Percentiles rank a stretch among this genome's conserved stretches.
phyloP scores from a whole-genome alignment of 2,113 vertebrate species.

The Calyptommatus sinebrachiatus region DNA sequence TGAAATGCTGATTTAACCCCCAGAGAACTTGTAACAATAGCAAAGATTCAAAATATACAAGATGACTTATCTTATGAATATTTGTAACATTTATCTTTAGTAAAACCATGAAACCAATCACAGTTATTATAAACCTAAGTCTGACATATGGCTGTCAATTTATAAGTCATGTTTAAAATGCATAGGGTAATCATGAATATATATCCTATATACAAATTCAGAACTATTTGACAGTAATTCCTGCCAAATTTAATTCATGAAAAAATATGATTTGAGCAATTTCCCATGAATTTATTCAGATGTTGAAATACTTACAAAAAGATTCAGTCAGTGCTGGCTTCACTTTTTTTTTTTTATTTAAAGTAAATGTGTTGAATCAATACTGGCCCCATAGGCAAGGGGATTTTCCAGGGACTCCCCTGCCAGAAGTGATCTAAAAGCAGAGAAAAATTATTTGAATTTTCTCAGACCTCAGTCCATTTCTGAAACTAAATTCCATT shows the following conservation, averaged over 20 bases:
- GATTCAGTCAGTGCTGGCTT: too few species aligned
- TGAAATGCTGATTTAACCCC: conserved; percentile 12
- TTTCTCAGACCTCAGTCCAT: too few species aligned
- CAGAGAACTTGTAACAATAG: conserved; percentile 11
- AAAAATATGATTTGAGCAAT: background rate
- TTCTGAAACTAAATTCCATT: too few species aligned
- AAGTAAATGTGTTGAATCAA: too few species aligned
- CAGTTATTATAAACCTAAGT: background rate
- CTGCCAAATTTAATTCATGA: background rate
- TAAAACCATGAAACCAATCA: background rate
- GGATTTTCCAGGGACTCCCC: too few species aligned
- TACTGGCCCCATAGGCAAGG: too few species aligned
- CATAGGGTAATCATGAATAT: background rate
- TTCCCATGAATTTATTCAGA: background rate
- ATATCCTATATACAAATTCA: background rate
- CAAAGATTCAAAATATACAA: conserved; percentile 21
- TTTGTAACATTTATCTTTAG: background rate
- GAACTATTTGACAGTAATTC: background rate
- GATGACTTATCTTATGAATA: background rate
- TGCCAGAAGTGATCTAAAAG: too few species aligned
- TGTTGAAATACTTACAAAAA: background rate
- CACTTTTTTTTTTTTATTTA: too few species aligned
- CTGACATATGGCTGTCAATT: background rate
- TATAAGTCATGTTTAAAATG: background rate
- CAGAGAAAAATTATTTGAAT: too few species aligned